Base-by-base conservation (phyloP, 2,888 invertebrate genomes). In the Noctua janthe region DNA sequence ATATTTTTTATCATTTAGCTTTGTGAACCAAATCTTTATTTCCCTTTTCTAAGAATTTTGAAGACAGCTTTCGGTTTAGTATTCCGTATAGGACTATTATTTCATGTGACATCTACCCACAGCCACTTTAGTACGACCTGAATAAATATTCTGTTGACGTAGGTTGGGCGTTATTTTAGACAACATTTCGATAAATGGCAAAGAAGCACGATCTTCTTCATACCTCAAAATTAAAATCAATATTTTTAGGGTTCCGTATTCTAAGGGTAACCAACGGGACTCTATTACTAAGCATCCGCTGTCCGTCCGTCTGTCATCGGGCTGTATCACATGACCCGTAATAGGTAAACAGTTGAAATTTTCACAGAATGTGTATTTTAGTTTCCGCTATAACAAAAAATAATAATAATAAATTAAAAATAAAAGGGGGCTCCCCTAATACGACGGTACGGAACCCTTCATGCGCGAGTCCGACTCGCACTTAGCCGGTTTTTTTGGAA, bases 61-160 rank as follows among this genome's bases (percentile, higher is more conserved):
- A 17, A 76, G 35, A 39, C 20, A 35, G 8, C 23, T 54, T 54
- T 56, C 7, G 1, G 6, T 64, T 51, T 77, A 43, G 17, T 69
- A 29, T 54, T 17, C 29, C 10, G 29, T 13, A 81, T 54, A 20
- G 35, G 1, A 51, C 11, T 43, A 59, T 67, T 54, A 62, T 62
- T 74, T 51, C 17, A 13, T n/a, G 43, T 51, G 47, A 56, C 64
- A 64, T 39, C 23, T 64, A 67, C 51, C 43, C 66, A 81, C 47
- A 39, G 7, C 7, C 51, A 64, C 49, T 64, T 64, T 64, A 20
- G 20, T 11, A 56, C 56, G 62, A 64, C 51, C 54, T 64, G 29
- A 82, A 77, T 64, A 83, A 71, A 71, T 67, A 71, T 71, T 43
- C 3, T 54, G 35, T 78, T 69, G n/a, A 59, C 20, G 43, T 78